These are phyloP conservation scores for Hesperophylax magnus DNA, from an alignment of 1,140 invertebrate genomes.

Conservation along the genomic window DNA sequence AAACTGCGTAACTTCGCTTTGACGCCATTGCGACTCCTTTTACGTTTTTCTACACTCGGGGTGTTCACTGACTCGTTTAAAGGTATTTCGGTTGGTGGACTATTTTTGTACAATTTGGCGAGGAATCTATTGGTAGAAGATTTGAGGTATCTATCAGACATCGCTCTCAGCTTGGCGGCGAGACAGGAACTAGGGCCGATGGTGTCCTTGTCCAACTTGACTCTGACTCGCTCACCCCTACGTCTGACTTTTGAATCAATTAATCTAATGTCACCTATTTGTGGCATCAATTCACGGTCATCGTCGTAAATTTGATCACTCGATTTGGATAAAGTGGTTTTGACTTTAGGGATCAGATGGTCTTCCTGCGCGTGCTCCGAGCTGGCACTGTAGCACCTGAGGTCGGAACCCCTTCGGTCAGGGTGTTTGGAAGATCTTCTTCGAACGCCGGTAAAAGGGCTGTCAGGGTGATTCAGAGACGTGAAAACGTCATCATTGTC, in stretches of 20 bases:
- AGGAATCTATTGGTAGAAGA: constrained; percentile 78
- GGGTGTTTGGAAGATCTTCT: constrained; percentile 37
- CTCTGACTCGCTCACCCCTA: constrained; percentile 65
- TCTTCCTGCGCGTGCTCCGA: constrained; percentile 67
- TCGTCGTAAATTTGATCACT: constrained; percentile 71
- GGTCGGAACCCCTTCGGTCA: constrained; percentile 59
- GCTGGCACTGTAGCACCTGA: constrained; percentile 68
- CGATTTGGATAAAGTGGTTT: constrained; percentile 67
- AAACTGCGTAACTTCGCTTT: constrained; percentile 80
- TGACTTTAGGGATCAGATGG: constrained; percentile 66
- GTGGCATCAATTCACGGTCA: constrained; percentile 58
- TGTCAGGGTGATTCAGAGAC: constrained; percentile 59
- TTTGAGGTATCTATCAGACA: constrained; percentile 80
- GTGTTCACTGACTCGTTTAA: constrained; percentile 27
- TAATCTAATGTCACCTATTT: constrained; percentile 55
- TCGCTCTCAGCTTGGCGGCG: constrained; percentile 78
- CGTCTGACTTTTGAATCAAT: constrained; percentile 50
- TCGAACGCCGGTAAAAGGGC: constrained; percentile 41
- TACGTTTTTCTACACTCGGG: constrained; percentile 51
- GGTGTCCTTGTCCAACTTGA: constrained; percentile 67
- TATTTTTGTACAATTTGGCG: constrained; percentile 76
- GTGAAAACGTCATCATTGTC: constrained; percentile 68
- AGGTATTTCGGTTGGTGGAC: constrained; percentile 60
- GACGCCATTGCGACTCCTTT: constrained; percentile 67
- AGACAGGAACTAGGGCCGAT: constrained; percentile 74